Conservation (phyloP, 2,113 vertebrate species). For the Polyodon spathula region DNA sequence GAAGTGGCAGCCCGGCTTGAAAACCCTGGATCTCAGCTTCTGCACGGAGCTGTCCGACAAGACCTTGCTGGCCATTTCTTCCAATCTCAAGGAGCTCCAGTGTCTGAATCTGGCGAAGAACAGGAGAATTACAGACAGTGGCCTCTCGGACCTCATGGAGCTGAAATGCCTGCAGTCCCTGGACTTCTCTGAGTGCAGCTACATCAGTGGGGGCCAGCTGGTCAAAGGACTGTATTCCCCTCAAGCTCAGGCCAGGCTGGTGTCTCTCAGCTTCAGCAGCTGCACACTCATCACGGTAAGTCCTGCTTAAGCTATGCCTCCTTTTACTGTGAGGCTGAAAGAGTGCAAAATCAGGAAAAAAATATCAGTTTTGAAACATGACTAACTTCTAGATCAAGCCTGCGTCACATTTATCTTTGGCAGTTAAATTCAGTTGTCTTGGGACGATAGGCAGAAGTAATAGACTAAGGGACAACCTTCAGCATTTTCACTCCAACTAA, state of each 20-base stretch:
- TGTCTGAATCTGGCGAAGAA: constrained; percentile 48
- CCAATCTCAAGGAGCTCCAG: constrained; percentile 41
- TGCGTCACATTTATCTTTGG: too few relatives aligned
- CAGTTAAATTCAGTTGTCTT: too few relatives aligned
- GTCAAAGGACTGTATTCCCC: constrained; percentile 43
- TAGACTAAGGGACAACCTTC: too few relatives aligned
- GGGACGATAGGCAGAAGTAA: too few relatives aligned
- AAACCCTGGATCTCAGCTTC: constrained; percentile 58
- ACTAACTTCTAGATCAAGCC: too few relatives aligned
- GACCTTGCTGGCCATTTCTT: constrained; percentile 44
- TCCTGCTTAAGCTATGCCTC: too few relatives aligned
- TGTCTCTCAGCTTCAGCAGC: constrained; percentile 58
- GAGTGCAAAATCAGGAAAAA: too few relatives aligned
- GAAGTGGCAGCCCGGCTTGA: constrained; percentile 53
- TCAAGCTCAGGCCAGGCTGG: constrained; percentile 28
- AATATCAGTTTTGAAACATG: too few relatives aligned
- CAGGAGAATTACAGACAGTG: constrained; percentile 59
- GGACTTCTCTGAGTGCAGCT: constrained; percentile 62
- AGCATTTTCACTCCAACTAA: too few relatives aligned
- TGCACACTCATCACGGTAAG: constrained; percentile 67
- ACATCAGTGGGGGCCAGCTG: constrained; percentile 54
- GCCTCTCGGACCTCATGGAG: constrained; percentile 47
- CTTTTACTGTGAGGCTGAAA: too few relatives aligned
- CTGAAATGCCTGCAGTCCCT: constrained; percentile 48
- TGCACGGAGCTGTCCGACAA: constrained; percentile 62